These are phyloP conservation scores for Calameuta idolon DNA, from an alignment of 2,888 invertebrate species.

Conservation along the genomic window DNA sequence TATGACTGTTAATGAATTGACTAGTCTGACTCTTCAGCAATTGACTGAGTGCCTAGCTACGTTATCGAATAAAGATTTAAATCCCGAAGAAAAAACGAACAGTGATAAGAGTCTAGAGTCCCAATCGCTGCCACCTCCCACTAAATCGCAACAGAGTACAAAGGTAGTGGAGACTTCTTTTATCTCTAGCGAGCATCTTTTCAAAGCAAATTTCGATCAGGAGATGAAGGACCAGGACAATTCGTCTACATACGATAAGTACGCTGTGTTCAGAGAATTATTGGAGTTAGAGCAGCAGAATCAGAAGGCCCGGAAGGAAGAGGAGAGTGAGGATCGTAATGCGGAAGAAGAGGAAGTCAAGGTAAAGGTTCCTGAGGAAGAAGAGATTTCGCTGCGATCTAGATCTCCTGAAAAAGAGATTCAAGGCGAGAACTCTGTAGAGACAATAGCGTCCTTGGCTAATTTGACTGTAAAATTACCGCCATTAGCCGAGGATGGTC, in stretches of 20 bases:
- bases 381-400: slow-evolving; percentile 20
- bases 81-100: slow-evolving; percentile 31
- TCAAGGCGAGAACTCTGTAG: slow-evolving; percentile 38
- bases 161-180: slow-evolving; percentile 52
- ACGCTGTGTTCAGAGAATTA: slow-evolving; percentile 87
- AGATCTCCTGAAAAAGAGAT: slow-evolving; percentile 30
- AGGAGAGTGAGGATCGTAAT: slow-evolving; percentile 60
- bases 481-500: slow-evolving; percentile 29
- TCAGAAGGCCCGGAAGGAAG: slow-evolving; percentile 59
- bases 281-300: slow-evolving; percentile 76
- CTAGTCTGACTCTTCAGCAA: slow-evolving; percentile 89
- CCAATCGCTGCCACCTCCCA: slow-evolving; percentile 39
- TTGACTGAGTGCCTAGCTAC: slow-evolving; percentile 82
- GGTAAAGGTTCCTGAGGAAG: slow-evolving; percentile 60
- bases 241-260: slow-evolving; percentile 77
- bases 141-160: slow-evolving; percentile 58
- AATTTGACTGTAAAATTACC: slow-evolving; percentile 52
- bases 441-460: slow-evolving; percentile 50
- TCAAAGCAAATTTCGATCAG: slow-evolving; percentile 78
- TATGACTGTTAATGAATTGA: slow-evolving; percentile 82
- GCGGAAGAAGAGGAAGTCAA: slow-evolving; percentile 42
- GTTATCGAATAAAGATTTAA: slow-evolving; percentile 55
- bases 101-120: slow-evolving; percentile 35
- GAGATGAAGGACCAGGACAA: slow-evolving; percentile 66
- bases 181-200: slow-evolving; percentile 66